Evolutionary conservation across 2,113 vertebrate species (phyloP), one percentile per base, ranked within the genome.

Genomic region (Stegastes partitus): DNA sequence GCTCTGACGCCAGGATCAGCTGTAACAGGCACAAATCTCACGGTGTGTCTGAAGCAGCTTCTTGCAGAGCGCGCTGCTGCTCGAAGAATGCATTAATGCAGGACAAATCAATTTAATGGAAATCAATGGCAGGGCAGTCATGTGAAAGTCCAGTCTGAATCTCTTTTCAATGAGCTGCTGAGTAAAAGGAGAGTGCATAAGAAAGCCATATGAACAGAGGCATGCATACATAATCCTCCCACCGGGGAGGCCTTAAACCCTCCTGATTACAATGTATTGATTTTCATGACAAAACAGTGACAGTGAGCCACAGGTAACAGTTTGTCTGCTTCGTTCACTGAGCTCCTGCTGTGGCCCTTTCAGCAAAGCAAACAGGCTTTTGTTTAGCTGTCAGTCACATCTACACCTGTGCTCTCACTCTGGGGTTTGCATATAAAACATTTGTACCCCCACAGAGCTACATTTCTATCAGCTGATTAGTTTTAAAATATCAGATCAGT

Each of bases 331-430:
- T 74, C 16, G 64, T 74, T 75, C 57, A 68, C 53, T 61, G 56
- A 61, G 23, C 19, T 68, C 78, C 68, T 82, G 73, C 71, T 77
- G 75, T 72, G 64, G n/a, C 22, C 15, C 28, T 61, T 84, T 78
- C 45, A 77, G 55, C 49, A 77, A 25, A 62, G 50, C 44, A 82
- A 87, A 82, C 80, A 84, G 31, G 62, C 74, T 61, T 84, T 88
- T 86, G 66, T 86, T 81, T 22, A 76, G 54, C 44, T 37, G 8
- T 64, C 26, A 58, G 78, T 25, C 51, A 3, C 64, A 62, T 58
- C 34, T 22, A 58, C 25, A 26, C 3, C 34, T 59, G 25, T 73
- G 72, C 51, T 11, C 23, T 67, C 23, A 76, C 19, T 42, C 9
- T 31, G 31, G 77, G 18, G 73, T 78, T 67, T 72, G 25, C 55